Base-by-base conservation (phyloP, 1,140 invertebrate genomes). In the Andricus grossulariae region DNA sequence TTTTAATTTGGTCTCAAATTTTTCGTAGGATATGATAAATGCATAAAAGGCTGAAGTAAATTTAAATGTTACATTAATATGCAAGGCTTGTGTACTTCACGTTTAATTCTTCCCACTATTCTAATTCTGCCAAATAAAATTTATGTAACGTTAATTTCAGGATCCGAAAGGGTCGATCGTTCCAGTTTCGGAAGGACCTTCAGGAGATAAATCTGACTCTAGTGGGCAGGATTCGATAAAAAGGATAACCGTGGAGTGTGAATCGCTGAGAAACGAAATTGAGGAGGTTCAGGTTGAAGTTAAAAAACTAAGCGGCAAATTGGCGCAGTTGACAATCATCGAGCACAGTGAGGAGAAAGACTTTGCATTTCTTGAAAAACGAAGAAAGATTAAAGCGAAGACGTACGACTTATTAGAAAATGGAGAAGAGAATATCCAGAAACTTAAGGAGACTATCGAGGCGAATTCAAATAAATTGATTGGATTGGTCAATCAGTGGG, bases 401-500 rank as follows among this genome's bases (percentile, higher is more conserved):
- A 94, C 94, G 0, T 90, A 94, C 16, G 93, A 94, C 81, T 88
- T 96, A 18, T 86, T 95, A 54, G 91, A 93, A 81, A 91, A 94
- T 83, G 92, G 92, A 11, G 93, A 94, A 60, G 92, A 93, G 54
- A 95, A 95, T 86, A 90, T 95, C 52, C 85, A 88, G 7, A 95
- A 95, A 88, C 83, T 95, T 45, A 92, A 94, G 89, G 85, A 86
- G 71, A 83, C 94, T 7, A 93, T 96, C 32, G 93, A 95, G 78
- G 88, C 90, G 16, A 93, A 92, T 82, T 91, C 92, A 45, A 92
- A 93, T 84, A 92, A 93, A 88, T 84, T 96, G 55, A 88, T 94
- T 12, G 92, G 90, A 79, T 89, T 96, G 78, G 93, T 93, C 5
- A 93, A 92, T 71, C 93, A 96, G 81, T 96, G 95, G 95, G 94